Base-by-base conservation (phyloP, 2,888 invertebrate genomes). In the Odontothrips loti region DNA sequence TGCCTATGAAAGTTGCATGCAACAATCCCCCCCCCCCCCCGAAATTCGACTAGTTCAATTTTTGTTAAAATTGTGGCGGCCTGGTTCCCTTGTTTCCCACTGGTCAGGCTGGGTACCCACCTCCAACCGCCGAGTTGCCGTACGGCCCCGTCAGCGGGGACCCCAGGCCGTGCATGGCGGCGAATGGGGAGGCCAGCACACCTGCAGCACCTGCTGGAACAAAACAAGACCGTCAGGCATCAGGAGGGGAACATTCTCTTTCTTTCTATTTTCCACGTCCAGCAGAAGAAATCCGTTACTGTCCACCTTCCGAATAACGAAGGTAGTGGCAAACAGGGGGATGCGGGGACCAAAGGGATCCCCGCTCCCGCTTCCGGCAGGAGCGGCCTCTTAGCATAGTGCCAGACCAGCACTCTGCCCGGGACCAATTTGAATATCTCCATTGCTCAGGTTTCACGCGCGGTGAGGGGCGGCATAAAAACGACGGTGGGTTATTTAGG, bases 141-240 rank as follows among this genome's bases (percentile, higher is more conserved):
- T 86, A 87, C 79, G 88, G 87, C 2, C 84, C 86, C 80, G 95
- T 93, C 86, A 94, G 89, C 20, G 96, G 95, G 48, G 96, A 93
- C 82, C 95, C 95, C 84, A 96, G 90, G 81, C 96, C 95, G 86
- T 96, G 92, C 89, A 90, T 88, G 83, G 90, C 88, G 82, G 93
- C 92, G 88, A 96, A 96, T 85, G 96, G 96, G 83, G 94, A 94
- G 84, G 93, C 92, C 87, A 97, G 89, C 83, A 97, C 95, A 84
- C 96, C 96, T 82, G 93, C 93, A 85, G 94, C 94, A 88, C 95
- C 96, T 90, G 92, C 87, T 47, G 51, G 20, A 87, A 89, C 85
- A 82, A 82, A 79, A 29, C 75, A 23, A n/a, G 20, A 43, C 15
- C 68, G 6, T 43, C 34, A 43, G 34, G 34, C n/a, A n/a, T n/a